phyloP scores from a whole-genome alignment of 1,140 invertebrate genomes.

The Tachypleus tridentatus region DNA sequence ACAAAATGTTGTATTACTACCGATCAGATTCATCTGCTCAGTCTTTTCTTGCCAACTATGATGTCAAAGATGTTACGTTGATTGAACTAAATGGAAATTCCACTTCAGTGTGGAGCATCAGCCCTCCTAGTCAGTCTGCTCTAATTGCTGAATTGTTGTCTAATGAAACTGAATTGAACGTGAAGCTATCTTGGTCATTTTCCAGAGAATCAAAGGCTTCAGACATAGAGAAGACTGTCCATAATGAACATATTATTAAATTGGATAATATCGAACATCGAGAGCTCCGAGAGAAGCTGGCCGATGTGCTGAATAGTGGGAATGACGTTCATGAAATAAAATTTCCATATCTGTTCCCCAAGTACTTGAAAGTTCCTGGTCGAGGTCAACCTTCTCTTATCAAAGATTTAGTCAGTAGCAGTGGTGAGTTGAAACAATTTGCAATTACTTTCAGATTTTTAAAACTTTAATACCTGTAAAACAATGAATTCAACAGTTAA shows the following conservation, averaged over 20 bases:
- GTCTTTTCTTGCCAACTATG: slow-evolving; percentile 79
- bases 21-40: slow-evolving; percentile 47
- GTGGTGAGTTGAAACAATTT: too few species aligned
- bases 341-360: slow-evolving; percentile 52
- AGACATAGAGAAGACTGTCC: slow-evolving; percentile 19
- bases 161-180: slow-evolving; percentile 43
- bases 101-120: slow-evolving; percentile 79
- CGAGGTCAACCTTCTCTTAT: slow-evolving; percentile 48
- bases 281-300: slow-evolving; percentile 23
- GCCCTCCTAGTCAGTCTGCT: slow-evolving; percentile 69
- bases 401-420: slow-evolving; percentile 21
- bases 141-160: slow-evolving; percentile 45
- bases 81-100: slow-evolving; percentile 71
- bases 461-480: too few species aligned
- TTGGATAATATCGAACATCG: slow-evolving; percentile 13
- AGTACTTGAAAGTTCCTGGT: slow-evolving; percentile 76
- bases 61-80: slow-evolving; percentile 67
- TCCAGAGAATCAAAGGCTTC: slow-evolving; percentile 14
- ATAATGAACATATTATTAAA: slow-evolving; percentile 13
- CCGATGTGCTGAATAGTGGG: slow-evolving; percentile 25
- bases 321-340: slow-evolving; percentile 1
- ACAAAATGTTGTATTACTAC: slow-evolving; percentile 44
- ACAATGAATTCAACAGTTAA: too few species aligned
- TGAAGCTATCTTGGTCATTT: slow-evolving; percentile 49
- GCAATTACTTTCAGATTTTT: too few species aligned